Evolutionary conservation across 2,113 vertebrate genomes (phyloP), one percentile per base, ranked within the genome.

Genomic region (Cyanistes caeruleus): DNA sequence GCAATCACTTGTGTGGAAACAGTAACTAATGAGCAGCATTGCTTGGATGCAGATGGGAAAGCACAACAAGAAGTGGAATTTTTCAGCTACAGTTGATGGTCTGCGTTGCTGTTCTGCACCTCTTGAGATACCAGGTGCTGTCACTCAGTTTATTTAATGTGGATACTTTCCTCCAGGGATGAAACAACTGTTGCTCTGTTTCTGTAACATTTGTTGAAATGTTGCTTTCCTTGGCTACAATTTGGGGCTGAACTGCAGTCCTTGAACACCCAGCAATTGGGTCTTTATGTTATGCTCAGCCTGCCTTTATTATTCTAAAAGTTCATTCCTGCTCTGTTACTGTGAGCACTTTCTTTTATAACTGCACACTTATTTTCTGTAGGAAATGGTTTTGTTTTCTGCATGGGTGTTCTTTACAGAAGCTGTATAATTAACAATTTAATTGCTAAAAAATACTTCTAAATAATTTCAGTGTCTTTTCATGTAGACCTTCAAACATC

Each of bases 91-190:
- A 35, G 28, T 2, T 73, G 53, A 69, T 79, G 13, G 22, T 75
- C 58, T 76, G n/a, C 43, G 5, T 31, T 80, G 51, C 53, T 44
- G 0, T 55, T 51, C 68, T 78, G 12, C 15, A 15, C 16, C 43
- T 69, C 46, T 82, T 55, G 24, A 56, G 15, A 41, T 6, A 2
- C 10, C 31, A 12, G 1, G 49, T 31, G 27, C 21, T 63, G 15
- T 41, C 14, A 0, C 18, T 60, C 18, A 0, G 3, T 87, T 67
- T 56, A 16, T 78, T 88, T 85, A 35, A 44, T 0, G 0, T 30
- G 53, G 25, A 19, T 5, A 0, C 28, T 74, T 76, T 69, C 22
- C 53, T 60, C 19, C 19, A 9, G n/a, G 55, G 43, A 30, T 49
- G 55, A 67, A 55, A 78, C 55, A 88, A 69, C 46, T 3, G 0